Evolutionary conservation across 92 coral and sea anemone species (phyloP).

Genomic region (Palythoa caribaeorum): DNA sequence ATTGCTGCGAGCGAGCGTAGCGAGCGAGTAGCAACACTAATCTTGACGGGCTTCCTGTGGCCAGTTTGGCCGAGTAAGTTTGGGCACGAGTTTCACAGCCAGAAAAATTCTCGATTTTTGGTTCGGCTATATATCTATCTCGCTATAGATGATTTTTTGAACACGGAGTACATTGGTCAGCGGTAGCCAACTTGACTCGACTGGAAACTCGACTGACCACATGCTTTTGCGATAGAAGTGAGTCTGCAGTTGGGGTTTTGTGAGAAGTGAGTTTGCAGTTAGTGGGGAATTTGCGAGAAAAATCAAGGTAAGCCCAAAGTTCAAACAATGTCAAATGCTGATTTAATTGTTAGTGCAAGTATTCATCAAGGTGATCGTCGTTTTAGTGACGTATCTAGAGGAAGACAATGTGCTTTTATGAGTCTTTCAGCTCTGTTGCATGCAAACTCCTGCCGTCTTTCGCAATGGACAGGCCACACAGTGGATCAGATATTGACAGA

Average conservation of each 20-base stretch:
- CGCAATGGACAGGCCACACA: slow-evolving; percentile 6
- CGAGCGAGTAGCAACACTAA: no score
- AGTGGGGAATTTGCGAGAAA: background rate
- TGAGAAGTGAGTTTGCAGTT: background rate
- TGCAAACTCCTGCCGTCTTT: background rate
- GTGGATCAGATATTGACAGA: background rate
- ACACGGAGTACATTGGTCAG: no score
- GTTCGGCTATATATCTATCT: no score
- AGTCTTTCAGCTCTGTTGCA: background rate
- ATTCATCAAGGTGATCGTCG: background rate
- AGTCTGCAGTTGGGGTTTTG: background rate
- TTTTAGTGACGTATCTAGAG: slow-evolving; percentile 1
- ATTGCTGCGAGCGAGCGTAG: background rate
- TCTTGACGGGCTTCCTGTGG: no score
- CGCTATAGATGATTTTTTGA: no score
- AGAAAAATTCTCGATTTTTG: no score
- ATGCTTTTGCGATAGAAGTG: background rate
- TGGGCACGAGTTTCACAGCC: no score
- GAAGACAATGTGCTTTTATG: background rate
- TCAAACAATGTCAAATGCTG: background rate
- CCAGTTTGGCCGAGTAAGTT: no score
- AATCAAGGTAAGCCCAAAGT: no score
- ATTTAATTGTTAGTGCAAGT: background rate
- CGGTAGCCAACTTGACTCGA: no score
- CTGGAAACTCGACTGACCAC: background rate